These are phyloP conservation scores for Pristionchus maxplancki DNA, from an alignment of 2,888 invertebrate species.

Conservation along the genomic window DNA sequence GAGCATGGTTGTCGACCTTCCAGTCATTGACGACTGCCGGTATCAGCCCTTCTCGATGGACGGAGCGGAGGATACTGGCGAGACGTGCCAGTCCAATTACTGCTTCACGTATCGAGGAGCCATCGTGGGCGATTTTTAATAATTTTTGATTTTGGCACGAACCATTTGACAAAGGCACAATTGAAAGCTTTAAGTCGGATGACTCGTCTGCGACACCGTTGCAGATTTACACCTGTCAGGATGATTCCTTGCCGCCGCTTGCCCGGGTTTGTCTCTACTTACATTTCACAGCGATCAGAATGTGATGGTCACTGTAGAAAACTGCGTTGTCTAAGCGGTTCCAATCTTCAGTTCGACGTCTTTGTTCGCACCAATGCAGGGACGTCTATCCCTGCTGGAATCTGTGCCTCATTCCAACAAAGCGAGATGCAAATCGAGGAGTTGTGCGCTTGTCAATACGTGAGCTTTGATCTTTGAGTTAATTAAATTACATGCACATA, in stretches of 20 bases:
- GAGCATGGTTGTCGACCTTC: not conserved
- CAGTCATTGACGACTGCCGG: not conserved
- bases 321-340: too few relatives aligned
- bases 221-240: not conserved
- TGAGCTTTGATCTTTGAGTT: not conserved
- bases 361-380: not conserved
- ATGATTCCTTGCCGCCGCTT: not conserved
- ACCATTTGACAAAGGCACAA: too few relatives aligned
- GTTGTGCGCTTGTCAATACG: not conserved
- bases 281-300: too few relatives aligned
- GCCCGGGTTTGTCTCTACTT: not conserved
- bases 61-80: not conserved
- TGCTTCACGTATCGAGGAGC: not conserved
- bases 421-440: not conserved
- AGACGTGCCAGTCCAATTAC: not conserved
- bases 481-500: too few relatives aligned
- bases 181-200: not conserved
- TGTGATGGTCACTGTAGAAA: too few relatives aligned
- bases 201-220: not conserved
- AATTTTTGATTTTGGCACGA: not conserved
- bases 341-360: not conserved
- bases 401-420: not conserved
- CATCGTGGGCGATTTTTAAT: not conserved
- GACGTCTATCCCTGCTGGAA: not conserved
- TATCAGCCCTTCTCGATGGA: too few relatives aligned